Evolutionary conservation across 2,113 vertebrate species (phyloP).

Genomic region (Eulacestoma nigropectus): DNA sequence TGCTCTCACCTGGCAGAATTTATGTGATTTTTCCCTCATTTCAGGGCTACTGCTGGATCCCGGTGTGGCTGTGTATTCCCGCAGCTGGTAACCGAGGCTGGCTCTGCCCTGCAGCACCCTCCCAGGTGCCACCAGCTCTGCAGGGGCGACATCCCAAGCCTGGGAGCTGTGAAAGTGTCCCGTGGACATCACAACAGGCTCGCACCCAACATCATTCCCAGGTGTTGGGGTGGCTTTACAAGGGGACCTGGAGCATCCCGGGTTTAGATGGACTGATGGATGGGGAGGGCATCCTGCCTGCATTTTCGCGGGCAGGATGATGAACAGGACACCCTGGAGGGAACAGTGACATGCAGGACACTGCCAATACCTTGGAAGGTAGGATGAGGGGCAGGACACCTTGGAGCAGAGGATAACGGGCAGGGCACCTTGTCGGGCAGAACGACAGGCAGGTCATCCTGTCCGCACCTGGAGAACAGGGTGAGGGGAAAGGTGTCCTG

Average conservation of each 20-base stretch:
- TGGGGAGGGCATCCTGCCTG: not conserved
- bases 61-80: rapidly evolving
- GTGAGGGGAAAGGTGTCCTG: not conserved
- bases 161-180: not conserved
- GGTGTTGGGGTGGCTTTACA: not conserved
- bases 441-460: not conserved
- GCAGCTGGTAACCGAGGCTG: rapidly evolving
- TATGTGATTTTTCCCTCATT: not conserved
- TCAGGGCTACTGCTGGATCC: not conserved
- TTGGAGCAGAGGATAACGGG: rapidly evolving
- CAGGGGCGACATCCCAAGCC: not conserved
- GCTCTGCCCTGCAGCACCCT: not conserved
- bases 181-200: rapidly evolving
- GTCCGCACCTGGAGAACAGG: not conserved
- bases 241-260: not conserved
- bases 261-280: not conserved
- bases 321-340: not conserved
- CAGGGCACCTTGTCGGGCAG: not conserved
- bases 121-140: not conserved
- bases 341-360: not conserved
- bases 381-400: not conserved
- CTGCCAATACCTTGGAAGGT: not conserved
- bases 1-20: not conserved
- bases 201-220: rapidly evolving
- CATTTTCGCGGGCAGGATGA: not conserved